phyloP scores from a whole-genome alignment of 2,113 vertebrate genomes.

The Kryptolebias marmoratus region DNA sequence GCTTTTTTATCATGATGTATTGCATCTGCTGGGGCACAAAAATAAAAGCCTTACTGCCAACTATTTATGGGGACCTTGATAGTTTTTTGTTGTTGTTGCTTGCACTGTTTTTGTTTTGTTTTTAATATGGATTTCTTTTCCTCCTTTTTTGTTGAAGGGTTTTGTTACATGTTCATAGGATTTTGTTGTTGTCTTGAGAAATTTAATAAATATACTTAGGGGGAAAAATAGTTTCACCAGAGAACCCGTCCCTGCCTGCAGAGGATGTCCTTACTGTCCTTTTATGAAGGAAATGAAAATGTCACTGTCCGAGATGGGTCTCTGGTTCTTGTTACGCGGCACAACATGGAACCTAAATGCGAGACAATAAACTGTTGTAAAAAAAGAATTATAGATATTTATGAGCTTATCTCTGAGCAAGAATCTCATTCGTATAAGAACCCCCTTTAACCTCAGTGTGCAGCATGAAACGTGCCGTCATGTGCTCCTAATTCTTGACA shows the following conservation, averaged over 20 bases:
- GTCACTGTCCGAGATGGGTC: slow-evolving; percentile 23
- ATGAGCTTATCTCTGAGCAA: slow-evolving; percentile 9
- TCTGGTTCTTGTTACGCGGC: slow-evolving; percentile 15
- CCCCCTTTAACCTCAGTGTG: slow-evolving; percentile 18
- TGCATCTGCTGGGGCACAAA: too few species aligned
- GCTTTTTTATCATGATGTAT: too few species aligned
- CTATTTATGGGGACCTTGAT: too few species aligned
- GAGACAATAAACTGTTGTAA: slow-evolving; percentile 21
- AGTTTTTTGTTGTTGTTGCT: too few species aligned
- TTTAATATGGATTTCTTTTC: too few species aligned
- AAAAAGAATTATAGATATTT: slow-evolving; percentile 22
- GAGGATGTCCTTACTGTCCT: slow-evolving; percentile 21
- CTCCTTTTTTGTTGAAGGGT: too few species aligned
- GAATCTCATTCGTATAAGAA: slow-evolving; percentile 40
- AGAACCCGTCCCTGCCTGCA: neutral
- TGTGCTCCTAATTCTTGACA: slow-evolving; percentile 48
- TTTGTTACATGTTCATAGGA: too few species aligned
- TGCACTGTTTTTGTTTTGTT: too few species aligned
- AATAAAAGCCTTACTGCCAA: too few species aligned
- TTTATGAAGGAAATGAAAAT: slow-evolving; percentile 46
- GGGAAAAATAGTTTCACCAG: too few species aligned
- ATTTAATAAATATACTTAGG: too few species aligned
- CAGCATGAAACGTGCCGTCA: slow-evolving; percentile 29
- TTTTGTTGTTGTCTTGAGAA: too few species aligned
- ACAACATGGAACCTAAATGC: slow-evolving; percentile 19